Conservation (phyloP, 2,797 vertebrate genomes). For the Lindbergichthys nudifrons region DNA sequence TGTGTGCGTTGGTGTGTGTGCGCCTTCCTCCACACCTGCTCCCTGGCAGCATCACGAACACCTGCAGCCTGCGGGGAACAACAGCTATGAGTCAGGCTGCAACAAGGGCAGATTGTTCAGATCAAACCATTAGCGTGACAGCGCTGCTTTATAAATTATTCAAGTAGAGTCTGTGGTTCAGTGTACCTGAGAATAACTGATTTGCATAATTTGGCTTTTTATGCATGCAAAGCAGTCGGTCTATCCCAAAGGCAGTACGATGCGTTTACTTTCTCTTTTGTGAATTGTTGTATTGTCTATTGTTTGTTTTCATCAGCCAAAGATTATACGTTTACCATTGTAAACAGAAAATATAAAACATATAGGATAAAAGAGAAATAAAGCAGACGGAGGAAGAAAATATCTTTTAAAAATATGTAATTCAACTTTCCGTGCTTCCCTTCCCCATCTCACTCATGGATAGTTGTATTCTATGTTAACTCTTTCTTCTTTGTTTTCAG, state of each 20-base stretch:
- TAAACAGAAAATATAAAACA: no score
- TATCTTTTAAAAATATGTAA: no score
- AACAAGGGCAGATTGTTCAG: constrained; percentile 39
- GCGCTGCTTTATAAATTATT: constrained; percentile 54
- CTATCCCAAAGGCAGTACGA: not conserved
- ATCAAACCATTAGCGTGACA: constrained; percentile 54
- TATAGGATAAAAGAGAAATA: no score
- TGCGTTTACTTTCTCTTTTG: constrained; percentile 1
- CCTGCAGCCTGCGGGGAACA: constrained; percentile 31
- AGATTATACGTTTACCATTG: no score
- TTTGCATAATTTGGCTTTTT: constrained; percentile 19
- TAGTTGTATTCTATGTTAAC: not conserved
- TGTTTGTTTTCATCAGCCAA: no score
- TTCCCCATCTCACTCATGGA: no score
- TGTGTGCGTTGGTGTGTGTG: constrained; percentile 1
- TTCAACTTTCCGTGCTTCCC: no score
- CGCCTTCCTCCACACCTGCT: constrained; percentile 34
- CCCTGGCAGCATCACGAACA: constrained; percentile 33
- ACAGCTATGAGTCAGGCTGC: constrained; percentile 26
- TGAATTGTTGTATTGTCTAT: not conserved
- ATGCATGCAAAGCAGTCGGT: constrained; percentile 22
- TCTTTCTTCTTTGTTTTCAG: constrained; percentile 80
- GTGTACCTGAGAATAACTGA: constrained; percentile 3
- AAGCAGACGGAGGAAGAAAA: no score
- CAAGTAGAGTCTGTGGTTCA: constrained; percentile 26